Conservation (phyloP, 2,888 invertebrate genomes). For the Andrena chrysosceles region DNA sequence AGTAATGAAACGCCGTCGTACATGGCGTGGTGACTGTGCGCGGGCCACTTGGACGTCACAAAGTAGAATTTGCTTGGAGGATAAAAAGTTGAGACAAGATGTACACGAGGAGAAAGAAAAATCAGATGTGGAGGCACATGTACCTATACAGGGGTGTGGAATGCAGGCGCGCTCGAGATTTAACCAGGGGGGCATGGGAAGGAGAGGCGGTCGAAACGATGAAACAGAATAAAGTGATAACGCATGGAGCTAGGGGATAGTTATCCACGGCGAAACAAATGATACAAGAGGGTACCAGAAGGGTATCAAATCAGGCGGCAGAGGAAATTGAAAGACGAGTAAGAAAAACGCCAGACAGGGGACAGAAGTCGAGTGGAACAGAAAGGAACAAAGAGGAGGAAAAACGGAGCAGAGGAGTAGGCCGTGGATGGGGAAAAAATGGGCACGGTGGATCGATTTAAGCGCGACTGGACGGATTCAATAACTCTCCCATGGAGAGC, state of each 20-base stretch:
- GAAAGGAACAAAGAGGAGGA: conserved; percentile 3
- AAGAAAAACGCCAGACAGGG: conserved; percentile 1
- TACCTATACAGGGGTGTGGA: too few species aligned
- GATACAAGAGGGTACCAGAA: conserved; percentile 2
- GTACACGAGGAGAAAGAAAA: neutral
- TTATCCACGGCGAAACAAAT: neutral
- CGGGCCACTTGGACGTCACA: conserved; percentile 21
- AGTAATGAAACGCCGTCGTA: conserved; percentile 67
- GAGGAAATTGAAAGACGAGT: neutral
- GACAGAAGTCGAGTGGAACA: neutral
- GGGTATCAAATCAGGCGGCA: conserved; percentile 11
- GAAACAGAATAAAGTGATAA: too few species aligned
- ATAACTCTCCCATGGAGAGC: conserved; percentile 68
- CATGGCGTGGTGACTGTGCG: conserved; percentile 8
- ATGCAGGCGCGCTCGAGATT: too few species aligned
- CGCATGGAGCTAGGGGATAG: too few species aligned
- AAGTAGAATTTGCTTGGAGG: conserved; percentile 9
- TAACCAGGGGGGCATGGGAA: too few species aligned
- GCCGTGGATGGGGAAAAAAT: conserved; percentile 24
- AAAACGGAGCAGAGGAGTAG: neutral
- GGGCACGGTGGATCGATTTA: conserved; percentile 63
- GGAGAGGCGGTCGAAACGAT: too few species aligned
- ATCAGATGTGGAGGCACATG: too few species aligned
- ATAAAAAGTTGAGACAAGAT: neutral
- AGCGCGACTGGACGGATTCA: conserved; percentile 70